Evolutionary conservation across 1,140 invertebrate genomes (phyloP).

Genomic region (Drosophila fuyamai): DNA sequence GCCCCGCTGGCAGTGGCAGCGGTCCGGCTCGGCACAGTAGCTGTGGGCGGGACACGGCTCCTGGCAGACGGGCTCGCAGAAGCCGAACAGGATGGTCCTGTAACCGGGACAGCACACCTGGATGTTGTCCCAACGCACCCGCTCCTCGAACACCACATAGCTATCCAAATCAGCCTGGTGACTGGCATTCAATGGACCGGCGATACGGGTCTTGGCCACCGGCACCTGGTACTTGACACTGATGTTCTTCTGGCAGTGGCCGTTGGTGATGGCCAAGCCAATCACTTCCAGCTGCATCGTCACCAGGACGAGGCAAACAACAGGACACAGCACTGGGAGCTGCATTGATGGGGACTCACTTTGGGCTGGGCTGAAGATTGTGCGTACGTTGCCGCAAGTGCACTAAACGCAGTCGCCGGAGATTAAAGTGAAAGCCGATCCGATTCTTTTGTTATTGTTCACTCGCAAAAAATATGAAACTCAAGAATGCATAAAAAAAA

Average conservation of each 20-base stretch:
- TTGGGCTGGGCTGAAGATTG: slow-evolving; percentile 24
- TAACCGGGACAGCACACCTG: slow-evolving; percentile 75
- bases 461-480: slow-evolving; percentile 23
- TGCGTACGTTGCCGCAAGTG: slow-evolving; percentile 36
- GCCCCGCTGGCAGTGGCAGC: slow-evolving; percentile 87
- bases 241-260: slow-evolving; percentile 75
- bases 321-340: slow-evolving; percentile 23
- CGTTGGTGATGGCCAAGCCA: slow-evolving; percentile 64
- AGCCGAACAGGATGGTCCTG: slow-evolving; percentile 73
- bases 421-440: slow-evolving; percentile 61
- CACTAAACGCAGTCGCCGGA: slow-evolving; percentile 50
- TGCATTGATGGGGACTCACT: slow-evolving; percentile 34
- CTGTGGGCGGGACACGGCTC: slow-evolving; percentile 85
- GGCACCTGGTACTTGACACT: slow-evolving; percentile 79
- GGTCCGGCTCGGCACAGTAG: slow-evolving; percentile 87
- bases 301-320: slow-evolving; percentile 18
- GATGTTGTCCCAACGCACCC: slow-evolving; percentile 67
- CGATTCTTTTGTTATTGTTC: slow-evolving; percentile 38
- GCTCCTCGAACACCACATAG: slow-evolving; percentile 68
- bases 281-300: slow-evolving; percentile 1
- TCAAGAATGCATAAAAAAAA: background rate
- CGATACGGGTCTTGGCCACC: slow-evolving; percentile 41
- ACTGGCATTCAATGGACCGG: slow-evolving; percentile 12
- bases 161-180: slow-evolving; percentile 14
- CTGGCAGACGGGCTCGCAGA: slow-evolving; percentile 71